Evolutionary conservation across 2,888 invertebrate genomes (phyloP).

Genomic region (Andrena dorsata): DNA sequence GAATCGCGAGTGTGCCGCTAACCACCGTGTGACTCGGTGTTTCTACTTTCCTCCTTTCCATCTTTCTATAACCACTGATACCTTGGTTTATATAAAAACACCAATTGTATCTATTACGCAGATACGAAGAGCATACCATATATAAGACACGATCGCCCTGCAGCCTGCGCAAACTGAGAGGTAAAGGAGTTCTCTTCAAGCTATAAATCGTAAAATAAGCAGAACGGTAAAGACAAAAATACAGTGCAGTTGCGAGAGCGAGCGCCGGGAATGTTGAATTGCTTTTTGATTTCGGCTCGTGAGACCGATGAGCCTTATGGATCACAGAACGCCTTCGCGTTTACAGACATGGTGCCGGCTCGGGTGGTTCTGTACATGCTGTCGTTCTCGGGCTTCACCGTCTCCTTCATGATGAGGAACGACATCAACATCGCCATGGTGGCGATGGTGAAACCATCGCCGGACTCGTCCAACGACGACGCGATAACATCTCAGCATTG

Average conservation of each 20-base stretch:
- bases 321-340: not conserved
- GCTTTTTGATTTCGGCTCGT: not conserved
- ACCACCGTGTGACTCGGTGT: no score
- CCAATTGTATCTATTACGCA: slow-evolving; percentile 63
- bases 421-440: slow-evolving; percentile 91
- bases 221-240: not conserved
- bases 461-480: slow-evolving; percentile 51
- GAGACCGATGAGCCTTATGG: not conserved
- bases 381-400: slow-evolving; percentile 90
- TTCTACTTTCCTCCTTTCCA: not conserved
- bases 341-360: slow-evolving; percentile 88
- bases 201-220: slow-evolving; percentile 6
- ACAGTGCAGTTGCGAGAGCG: not conserved
- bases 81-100: slow-evolving; percentile 38
- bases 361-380: slow-evolving; percentile 89
- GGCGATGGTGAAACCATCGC: slow-evolving; percentile 87
- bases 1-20: not conserved
- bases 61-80: slow-evolving; percentile 3
- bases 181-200: slow-evolving; percentile 55
- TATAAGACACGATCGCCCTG: slow-evolving; percentile 74
- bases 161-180: slow-evolving; percentile 68
- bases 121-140: slow-evolving; percentile 76
- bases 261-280: not conserved
- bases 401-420: slow-evolving; percentile 92
- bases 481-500: slow-evolving; percentile 78